Evolutionary conservation across 2,797 vertebrate genomes (phyloP).

Genomic region (Cygnus olor): DNA sequence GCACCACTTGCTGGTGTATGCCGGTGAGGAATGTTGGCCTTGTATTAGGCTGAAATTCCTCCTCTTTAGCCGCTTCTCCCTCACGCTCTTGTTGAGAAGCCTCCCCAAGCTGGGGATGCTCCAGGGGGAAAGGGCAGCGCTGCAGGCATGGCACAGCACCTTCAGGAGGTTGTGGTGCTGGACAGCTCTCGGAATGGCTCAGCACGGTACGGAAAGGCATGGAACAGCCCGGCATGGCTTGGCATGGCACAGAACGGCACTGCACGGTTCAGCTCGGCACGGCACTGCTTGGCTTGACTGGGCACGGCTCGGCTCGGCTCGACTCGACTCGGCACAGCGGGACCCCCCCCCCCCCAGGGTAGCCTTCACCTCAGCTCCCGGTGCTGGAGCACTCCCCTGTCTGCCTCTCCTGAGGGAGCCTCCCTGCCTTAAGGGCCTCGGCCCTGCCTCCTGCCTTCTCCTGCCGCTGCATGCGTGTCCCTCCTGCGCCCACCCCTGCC

Average conservation of each 20-base stretch:
- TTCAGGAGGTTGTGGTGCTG: constrained; percentile 52
- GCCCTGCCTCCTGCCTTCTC: neutral
- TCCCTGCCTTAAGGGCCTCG: neutral
- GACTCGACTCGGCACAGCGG: neutral
- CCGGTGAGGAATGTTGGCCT: fast-evolving
- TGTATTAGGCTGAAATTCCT: neutral
- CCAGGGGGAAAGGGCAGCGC: neutral
- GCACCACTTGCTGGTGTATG: fast-evolving
- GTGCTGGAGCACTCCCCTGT: fast-evolving
- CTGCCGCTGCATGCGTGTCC: fast-evolving
- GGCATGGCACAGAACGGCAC: neutral
- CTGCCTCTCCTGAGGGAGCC: neutral
- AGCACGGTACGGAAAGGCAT: neutral
- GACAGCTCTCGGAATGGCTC: constrained; percentile 32
- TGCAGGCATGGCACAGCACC: neutral
- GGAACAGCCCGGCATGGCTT: neutral
- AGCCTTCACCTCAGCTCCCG: fast-evolving
- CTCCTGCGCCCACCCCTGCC: neutral
- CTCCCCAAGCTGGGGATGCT: neutral
- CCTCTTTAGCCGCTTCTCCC: neutral
- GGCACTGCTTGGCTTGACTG: too few species aligned
- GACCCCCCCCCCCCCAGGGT: too few species aligned
- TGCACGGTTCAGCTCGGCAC: too few species aligned
- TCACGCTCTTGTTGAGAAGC: fast-evolving
- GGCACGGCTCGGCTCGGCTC: too few species aligned